A percentile compares a stretch with the other conserved stretches of the same genome.
These are phyloP conservation scores for Euwallacea similis DNA, from an alignment of 1,140 invertebrate genomes.

Conservation along the genomic window DNA sequence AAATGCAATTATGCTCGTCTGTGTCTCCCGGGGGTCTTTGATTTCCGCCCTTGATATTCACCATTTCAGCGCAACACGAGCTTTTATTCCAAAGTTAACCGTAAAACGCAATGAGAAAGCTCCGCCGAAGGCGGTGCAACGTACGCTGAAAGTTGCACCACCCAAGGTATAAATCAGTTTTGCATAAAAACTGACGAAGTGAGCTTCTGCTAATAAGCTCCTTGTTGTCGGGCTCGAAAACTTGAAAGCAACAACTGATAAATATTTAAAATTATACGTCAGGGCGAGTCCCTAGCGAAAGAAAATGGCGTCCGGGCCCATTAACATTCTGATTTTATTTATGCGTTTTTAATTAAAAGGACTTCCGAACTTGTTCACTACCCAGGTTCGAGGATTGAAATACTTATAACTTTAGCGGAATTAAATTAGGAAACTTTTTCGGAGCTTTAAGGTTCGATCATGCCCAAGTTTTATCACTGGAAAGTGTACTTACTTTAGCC, in stretches of 20 bases:
- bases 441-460: no score
- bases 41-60: constrained; percentile 24
- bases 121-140: no score
- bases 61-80: neutral
- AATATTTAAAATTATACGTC: constrained; percentile 20
- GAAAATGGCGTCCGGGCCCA: neutral
- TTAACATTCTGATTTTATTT: constrained; percentile 21
- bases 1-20: constrained; percentile 36
- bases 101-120: no score
- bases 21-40: constrained; percentile 28
- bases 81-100: neutral
- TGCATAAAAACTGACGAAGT: no score
- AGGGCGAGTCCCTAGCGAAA: neutral
- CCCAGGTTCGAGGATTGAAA: constrained; percentile 15
- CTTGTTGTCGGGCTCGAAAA: neutral
- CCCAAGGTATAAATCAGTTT: no score
- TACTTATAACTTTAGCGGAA: constrained; percentile 24
- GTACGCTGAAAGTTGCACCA: no score
- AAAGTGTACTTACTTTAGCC: constrained; percentile 77
- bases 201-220: neutral
- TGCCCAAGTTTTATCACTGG: neutral
- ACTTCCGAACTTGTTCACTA: constrained; percentile 2
- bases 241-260: constrained; percentile 10
- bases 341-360: constrained; percentile 23
- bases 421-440: constrained; percentile 33